Conservation (phyloP, 2,113 vertebrate species). For the Phylloscopus trochilus region DNA sequence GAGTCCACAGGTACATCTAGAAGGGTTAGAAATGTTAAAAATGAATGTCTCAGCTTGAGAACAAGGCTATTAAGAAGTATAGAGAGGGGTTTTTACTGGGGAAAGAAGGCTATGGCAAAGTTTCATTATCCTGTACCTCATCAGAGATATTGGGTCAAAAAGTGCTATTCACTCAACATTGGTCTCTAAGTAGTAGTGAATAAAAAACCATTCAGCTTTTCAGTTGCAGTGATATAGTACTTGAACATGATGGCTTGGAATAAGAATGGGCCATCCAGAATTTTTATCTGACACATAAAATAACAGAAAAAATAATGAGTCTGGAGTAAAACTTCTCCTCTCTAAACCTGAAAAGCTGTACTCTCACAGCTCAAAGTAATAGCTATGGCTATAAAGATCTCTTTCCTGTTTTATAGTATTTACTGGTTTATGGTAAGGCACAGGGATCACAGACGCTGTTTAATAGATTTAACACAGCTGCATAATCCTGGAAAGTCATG, state of each 20-base stretch:
- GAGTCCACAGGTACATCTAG: background rate
- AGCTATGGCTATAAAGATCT: constrained; percentile 14
- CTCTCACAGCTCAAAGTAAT: constrained; percentile 25
- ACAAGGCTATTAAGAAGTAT: background rate
- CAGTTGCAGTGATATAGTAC: background rate
- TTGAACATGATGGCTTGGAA: background rate
- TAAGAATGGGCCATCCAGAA: background rate
- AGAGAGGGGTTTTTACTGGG: background rate
- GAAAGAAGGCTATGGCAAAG: background rate
- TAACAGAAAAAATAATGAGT: background rate
- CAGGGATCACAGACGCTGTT: constrained; percentile 2
- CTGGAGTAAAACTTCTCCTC: background rate
- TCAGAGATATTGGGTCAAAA: background rate
- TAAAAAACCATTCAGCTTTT: background rate
- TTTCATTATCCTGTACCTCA: background rate
- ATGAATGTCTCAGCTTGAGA: background rate
- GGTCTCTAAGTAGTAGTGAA: background rate
- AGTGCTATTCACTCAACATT: background rate
- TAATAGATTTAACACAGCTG: constrained; percentile 57
- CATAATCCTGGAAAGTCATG: background rate
- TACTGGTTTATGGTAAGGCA: constrained; percentile 40
- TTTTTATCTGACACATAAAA: constrained; percentile 1
- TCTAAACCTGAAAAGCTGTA: background rate
- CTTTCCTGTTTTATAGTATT: constrained; percentile 13
- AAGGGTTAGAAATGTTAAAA: background rate